phyloP scores from a whole-genome alignment of 2,113 vertebrate genomes.

The Nothocercus julius region DNA sequence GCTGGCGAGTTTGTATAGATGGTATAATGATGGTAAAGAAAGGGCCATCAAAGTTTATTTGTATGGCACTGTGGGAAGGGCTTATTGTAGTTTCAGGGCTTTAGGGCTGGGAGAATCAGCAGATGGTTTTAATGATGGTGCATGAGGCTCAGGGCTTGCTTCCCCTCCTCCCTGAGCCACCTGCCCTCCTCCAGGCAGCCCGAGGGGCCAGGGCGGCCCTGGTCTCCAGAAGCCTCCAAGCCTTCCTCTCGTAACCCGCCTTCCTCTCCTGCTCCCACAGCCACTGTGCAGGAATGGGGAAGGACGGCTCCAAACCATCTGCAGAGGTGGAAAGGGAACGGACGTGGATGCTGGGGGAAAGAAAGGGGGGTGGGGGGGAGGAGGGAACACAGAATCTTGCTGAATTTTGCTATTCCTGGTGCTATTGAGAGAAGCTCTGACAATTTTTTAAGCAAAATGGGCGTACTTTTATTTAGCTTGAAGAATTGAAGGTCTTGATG shows the following conservation, averaged over 20 bases:
- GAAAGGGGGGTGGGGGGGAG: no score
- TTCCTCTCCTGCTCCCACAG: accelerated
- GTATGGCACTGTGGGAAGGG: neutral
- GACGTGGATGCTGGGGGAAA: no score
- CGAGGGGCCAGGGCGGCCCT: neutral
- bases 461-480: neutral
- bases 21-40: neutral
- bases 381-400: neutral
- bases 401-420: neutral
- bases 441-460: neutral
- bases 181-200: neutral
- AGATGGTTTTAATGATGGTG: neutral
- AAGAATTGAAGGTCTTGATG: neutral
- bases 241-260: neutral
- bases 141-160: neutral
- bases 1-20: neutral
- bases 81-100: neutral
- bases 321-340: neutral
- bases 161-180: neutral
- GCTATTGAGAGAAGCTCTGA: neutral
- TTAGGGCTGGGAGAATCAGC: neutral
- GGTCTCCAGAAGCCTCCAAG: neutral
- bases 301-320: neutral
- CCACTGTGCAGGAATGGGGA: neutral
- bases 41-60: neutral